A percentile compares a stretch with the other conserved stretches of the same genome.
These are phyloP conservation scores for Petrosia ficiformis DNA, from an alignment of 37 sponge, comb jelly and placozoan genomes.

Conservation along the genomic window DNA sequence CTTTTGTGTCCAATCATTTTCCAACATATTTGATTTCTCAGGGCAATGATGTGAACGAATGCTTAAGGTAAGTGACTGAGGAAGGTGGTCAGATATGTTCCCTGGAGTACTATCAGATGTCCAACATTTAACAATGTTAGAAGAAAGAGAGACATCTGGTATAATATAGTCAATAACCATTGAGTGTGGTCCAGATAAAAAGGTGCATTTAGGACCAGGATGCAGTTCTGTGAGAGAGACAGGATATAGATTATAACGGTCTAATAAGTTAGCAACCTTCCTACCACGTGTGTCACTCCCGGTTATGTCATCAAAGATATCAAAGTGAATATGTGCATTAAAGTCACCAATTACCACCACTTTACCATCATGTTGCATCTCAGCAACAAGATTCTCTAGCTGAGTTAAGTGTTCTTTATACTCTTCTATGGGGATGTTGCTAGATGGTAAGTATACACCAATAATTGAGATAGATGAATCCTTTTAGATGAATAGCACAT, in stretches of 20 bases:
- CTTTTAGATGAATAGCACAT: constrained; percentile 1
- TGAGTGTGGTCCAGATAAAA: not conserved
- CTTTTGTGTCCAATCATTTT: not conserved
- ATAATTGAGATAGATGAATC: not conserved
- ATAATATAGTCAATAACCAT: constrained; percentile 10
- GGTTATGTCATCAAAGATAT: not conserved
- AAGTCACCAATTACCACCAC: constrained; percentile 21
- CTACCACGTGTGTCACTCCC: not conserved
- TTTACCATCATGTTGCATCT: not conserved
- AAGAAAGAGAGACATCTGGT: not conserved
- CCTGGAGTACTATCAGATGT: not conserved
- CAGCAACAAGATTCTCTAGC: constrained; percentile 2
- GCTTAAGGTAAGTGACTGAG: not conserved
- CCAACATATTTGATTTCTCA: no score
- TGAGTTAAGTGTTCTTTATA: constrained; percentile 8
- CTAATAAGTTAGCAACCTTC: not conserved
- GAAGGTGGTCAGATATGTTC: constrained; percentile 20
- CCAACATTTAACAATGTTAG: not conserved
- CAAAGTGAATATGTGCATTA: not conserved
- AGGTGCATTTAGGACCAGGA: constrained; percentile 2
- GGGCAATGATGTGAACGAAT: no score
- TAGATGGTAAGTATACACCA: constrained; percentile 11
- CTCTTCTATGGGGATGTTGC: not conserved
- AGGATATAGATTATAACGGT: not conserved
- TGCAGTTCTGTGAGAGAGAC: not conserved